Conservation (phyloP, 2,797 vertebrate genomes). For the Peromyscus attwateri region DNA sequence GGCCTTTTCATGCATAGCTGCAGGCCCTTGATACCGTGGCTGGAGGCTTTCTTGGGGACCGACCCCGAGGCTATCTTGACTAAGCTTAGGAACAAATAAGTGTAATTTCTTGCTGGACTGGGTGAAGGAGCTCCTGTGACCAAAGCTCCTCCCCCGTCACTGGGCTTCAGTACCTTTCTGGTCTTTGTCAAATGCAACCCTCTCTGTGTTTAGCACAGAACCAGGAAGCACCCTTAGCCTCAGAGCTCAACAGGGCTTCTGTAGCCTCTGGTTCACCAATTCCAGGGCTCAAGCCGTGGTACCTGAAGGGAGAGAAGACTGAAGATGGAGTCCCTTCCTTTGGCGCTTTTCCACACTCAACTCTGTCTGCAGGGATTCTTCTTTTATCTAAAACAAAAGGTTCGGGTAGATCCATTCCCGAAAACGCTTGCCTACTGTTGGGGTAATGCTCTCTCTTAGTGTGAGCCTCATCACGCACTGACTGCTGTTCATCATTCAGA, state of each 20-base stretch:
- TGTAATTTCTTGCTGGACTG: neutral
- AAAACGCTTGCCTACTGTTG: neutral
- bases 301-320: neutral
- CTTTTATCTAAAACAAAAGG: neutral
- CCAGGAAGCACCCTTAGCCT: neutral
- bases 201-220: neutral
- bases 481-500: neutral
- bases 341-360: neutral
- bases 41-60: neutral
- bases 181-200: neutral
- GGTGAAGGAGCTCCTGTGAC: neutral
- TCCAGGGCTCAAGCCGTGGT: neutral
- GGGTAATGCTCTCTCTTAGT: neutral
- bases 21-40: neutral
- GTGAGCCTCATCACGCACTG: neutral
- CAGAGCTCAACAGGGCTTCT: neutral
- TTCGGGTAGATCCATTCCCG: neutral
- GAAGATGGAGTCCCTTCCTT: neutral
- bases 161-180: neutral
- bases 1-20: neutral
- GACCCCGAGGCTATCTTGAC: neutral
- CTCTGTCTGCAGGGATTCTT: neutral
- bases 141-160: neutral
- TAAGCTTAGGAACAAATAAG: neutral
- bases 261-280: neutral